These are phyloP conservation scores for Protodeltote pygarga DNA, from an alignment of 2,888 invertebrate genomes.

Conservation along the genomic window DNA sequence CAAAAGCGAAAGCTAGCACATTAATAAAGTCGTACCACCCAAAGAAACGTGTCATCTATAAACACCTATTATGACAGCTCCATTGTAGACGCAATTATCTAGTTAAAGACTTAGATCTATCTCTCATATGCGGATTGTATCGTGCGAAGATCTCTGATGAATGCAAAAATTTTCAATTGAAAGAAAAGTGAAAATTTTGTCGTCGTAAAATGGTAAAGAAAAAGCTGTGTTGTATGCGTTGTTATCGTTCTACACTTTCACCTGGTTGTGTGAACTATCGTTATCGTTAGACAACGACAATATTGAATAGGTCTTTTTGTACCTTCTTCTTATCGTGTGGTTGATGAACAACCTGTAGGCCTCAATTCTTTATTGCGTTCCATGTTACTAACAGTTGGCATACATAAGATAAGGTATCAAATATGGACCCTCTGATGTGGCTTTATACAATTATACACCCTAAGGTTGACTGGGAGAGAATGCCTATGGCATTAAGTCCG, in stretches of 20 bases:
- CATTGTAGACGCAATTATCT: constrained; percentile 43
- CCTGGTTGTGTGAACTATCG: constrained; percentile 7
- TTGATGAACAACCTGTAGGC: too few species aligned
- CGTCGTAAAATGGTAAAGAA: constrained; percentile 34
- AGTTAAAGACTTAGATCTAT: constrained; percentile 55
- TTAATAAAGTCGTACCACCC: constrained; percentile 30
- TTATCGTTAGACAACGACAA: constrained; percentile 1
- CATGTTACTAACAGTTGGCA: too few species aligned
- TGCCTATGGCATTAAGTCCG: too few species aligned
- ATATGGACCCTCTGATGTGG: too few species aligned
- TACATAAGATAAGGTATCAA: too few species aligned
- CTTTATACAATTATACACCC: too few species aligned
- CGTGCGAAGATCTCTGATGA: constrained; percentile 57
- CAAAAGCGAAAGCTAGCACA: constrained; percentile 30
- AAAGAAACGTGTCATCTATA: constrained; percentile 33
- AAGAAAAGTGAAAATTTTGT: constrained; percentile 65
- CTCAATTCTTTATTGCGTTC: too few species aligned
- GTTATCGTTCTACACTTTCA: constrained; percentile 31
- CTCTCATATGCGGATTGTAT: constrained; percentile 35
- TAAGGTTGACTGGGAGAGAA: too few species aligned
- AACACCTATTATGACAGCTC: constrained; percentile 15
- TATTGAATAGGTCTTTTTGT: constrained; percentile 1
- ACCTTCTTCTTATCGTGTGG: neutral
- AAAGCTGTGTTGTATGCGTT: constrained; percentile 30
- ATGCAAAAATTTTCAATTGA: constrained; percentile 53